These are phyloP conservation scores for Phallusia fumigata DNA, from an alignment of 23 tunicate genomes.

Conservation along the genomic window DNA sequence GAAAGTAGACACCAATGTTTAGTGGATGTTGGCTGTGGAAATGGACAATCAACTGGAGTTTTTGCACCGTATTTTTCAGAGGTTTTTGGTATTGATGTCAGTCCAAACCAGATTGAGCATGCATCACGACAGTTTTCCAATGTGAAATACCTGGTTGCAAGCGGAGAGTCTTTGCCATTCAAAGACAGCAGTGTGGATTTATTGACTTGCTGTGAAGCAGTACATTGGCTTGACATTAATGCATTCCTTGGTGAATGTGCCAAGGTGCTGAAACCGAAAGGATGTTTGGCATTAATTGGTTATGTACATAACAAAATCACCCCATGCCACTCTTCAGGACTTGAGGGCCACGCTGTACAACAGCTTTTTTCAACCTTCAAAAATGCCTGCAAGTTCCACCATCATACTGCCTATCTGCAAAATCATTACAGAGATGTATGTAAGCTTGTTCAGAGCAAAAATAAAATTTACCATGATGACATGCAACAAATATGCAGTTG, in stretches of 20 bases:
- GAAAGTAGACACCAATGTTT: background rate
- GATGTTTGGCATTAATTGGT: background rate
- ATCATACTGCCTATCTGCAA: background rate
- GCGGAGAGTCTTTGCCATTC: background rate
- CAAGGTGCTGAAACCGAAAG: constrained; percentile 16
- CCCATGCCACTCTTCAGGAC: background rate
- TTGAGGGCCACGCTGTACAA: background rate
- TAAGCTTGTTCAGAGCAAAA: background rate
- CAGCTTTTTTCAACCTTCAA: background rate
- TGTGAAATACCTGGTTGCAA: background rate
- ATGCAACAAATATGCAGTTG: background rate
- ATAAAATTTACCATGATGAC: background rate
- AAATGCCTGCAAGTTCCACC: background rate
- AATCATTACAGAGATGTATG: background rate
- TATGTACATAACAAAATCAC: background rate
- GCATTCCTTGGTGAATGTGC: background rate
- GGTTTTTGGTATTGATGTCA: constrained; percentile 14
- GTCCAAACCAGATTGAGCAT: constrained; percentile 25
- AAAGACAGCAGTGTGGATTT: constrained; percentile 15
- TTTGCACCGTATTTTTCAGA: constrained; percentile 8
- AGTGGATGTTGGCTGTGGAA: constrained; percentile 42
- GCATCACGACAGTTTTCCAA: background rate
- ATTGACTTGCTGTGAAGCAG: background rate
- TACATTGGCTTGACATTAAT: constrained; percentile 17
- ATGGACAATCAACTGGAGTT: constrained; percentile 30